phyloP scores from a whole-genome alignment of 2,888 invertebrate species.

The Limnephilus lunatus region DNA sequence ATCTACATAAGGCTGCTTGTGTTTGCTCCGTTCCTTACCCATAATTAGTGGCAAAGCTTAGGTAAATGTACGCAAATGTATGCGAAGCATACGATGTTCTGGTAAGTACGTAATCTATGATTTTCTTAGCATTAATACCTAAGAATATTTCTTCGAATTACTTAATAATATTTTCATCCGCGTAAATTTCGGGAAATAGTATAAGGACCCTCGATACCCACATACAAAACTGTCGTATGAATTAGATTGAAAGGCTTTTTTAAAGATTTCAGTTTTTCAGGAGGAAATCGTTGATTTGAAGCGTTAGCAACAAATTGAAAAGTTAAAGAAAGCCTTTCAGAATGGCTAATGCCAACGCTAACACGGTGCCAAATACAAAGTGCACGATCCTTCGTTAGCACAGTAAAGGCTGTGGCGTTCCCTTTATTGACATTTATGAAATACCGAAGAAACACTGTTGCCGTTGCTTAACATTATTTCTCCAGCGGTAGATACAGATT shows the following conservation, averaged over 20 bases:
- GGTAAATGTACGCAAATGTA: no score
- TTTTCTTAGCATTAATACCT: no score
- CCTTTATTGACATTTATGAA: slow-evolving; percentile 56
- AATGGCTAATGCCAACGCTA: neutral
- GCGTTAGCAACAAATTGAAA: neutral
- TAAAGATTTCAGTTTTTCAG: neutral
- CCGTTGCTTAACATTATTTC: slow-evolving; percentile 47
- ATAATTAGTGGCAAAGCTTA: no score
- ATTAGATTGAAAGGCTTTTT: neutral
- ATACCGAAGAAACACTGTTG: slow-evolving; percentile 47
- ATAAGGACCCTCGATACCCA: neutral
- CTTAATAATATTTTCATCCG: neutral
- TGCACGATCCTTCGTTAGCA: slow-evolving; percentile 20
- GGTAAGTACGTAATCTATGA: no score
- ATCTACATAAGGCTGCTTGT: no score
- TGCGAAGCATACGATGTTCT: no score
- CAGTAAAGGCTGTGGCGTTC: slow-evolving; percentile 49
- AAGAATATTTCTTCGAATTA: no score
- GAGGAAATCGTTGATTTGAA: neutral
- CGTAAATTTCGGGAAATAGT: neutral
- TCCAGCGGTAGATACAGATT: slow-evolving; percentile 47
- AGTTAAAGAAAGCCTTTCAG: slow-evolving; percentile 17
- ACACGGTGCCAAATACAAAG: slow-evolving; percentile 3
- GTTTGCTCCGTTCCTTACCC: no score
- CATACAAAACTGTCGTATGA: neutral